Conservation (phyloP, 2,888 invertebrate genomes). For the Homarus gammarus region DNA sequence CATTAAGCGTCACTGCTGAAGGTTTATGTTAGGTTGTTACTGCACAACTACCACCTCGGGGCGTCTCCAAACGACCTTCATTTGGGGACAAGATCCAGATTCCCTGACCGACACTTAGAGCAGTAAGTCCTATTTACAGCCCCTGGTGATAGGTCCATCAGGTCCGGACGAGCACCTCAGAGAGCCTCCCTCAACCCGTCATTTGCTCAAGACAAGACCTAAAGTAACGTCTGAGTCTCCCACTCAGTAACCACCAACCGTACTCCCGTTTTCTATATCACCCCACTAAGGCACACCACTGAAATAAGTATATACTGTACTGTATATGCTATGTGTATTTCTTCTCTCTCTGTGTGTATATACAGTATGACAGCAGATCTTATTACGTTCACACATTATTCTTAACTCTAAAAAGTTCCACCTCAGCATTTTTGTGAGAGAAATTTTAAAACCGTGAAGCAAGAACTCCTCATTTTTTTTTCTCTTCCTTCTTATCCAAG, state of each 20-base stretch:
- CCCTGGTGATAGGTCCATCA: neutral
- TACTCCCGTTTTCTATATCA: neutral
- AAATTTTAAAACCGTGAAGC: neutral
- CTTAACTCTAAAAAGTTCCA: too few species aligned
- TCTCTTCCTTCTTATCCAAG: neutral
- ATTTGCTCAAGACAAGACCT: neutral
- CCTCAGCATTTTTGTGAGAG: neutral
- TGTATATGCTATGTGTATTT: too few species aligned
- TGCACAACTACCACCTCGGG: neutral
- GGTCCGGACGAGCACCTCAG: slow-evolving; percentile 8
- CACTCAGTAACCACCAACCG: neutral
- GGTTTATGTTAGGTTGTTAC: neutral
- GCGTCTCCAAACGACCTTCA: slow-evolving; percentile 15
- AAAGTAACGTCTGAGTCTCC: neutral
- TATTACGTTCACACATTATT: too few species aligned
- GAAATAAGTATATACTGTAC: neutral
- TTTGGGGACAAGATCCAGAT: neutral
- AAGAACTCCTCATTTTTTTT: neutral
- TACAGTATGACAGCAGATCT: too few species aligned
- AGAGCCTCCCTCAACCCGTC: neutral
- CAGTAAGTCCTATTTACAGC: neutral
- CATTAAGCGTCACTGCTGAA: neutral
- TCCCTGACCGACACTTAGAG: neutral
- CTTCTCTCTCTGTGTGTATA: too few species aligned
- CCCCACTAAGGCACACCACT: too few species aligned